These are phyloP conservation scores for Agriopis marginaria DNA, from an alignment of 2,888 invertebrate genomes.

Conservation along the genomic window DNA sequence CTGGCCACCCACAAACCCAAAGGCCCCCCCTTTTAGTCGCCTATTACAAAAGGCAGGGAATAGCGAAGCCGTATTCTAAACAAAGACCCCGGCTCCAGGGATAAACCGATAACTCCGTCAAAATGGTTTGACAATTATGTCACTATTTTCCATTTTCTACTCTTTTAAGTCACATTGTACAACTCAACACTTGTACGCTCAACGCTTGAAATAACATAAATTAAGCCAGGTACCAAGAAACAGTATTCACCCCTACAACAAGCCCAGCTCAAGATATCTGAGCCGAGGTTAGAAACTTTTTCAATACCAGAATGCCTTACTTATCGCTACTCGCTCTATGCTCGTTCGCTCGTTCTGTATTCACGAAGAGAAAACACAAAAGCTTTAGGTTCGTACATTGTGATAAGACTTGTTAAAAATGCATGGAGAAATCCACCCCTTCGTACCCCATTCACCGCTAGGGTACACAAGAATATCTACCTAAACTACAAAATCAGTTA, in stretches of 20 bases:
- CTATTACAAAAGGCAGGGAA: too few species aligned
- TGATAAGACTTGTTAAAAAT: conserved; percentile 29
- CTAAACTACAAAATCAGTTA: conserved; percentile 8
- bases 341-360: conserved; percentile 6
- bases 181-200: not conserved
- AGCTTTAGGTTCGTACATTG: conserved; percentile 21
- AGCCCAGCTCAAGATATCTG: conserved; percentile 4
- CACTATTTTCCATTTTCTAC: too few species aligned
- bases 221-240: not conserved
- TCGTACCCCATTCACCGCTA: conserved; percentile 11
- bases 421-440: conserved; percentile 22
- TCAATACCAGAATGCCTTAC: conserved; percentile 17
- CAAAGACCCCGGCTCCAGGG: too few species aligned
- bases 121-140: too few species aligned
- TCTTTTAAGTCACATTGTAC: not conserved
- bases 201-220: not conserved
- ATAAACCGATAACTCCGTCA: too few species aligned
- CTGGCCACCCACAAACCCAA: too few species aligned
- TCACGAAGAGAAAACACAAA: conserved; percentile 21
- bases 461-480: conserved; percentile 3
- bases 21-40: too few species aligned
- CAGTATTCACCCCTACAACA: not conserved
- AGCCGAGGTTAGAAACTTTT: conserved; percentile 7
- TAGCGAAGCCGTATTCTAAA: too few species aligned
- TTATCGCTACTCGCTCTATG: not conserved